phyloP scores from a whole-genome alignment of 2,113 vertebrate genomes.

The Cottus gobio region DNA sequence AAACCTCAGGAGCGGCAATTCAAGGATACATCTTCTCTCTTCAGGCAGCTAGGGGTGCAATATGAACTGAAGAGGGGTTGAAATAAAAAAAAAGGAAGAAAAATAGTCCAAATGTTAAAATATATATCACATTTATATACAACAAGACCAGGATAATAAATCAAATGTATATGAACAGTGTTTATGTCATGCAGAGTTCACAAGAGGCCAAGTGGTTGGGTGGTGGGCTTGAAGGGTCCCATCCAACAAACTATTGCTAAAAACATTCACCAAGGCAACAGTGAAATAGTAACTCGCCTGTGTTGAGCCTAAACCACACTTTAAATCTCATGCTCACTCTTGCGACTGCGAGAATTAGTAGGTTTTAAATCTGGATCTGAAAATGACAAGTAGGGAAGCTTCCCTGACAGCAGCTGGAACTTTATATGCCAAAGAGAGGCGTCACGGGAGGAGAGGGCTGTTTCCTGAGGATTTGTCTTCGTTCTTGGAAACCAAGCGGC shows the following conservation, averaged over 20 bases:
- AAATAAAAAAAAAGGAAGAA: background rate
- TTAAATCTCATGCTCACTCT: constrained; percentile 6
- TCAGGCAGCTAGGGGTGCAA: background rate
- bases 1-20: background rate
- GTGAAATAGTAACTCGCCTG: background rate
- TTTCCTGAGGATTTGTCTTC: constrained; percentile 18
- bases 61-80: too few relatives aligned
- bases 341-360: constrained; percentile 21
- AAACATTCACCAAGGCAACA: background rate
- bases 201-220: too few relatives aligned
- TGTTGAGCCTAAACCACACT: constrained; percentile 6
- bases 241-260: background rate
- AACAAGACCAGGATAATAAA: too few relatives aligned
- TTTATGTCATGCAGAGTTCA: too few relatives aligned
- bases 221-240: background rate
- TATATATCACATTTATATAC: too few relatives aligned
- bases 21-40: too few relatives aligned
- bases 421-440: constrained; percentile 4
- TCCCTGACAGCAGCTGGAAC: constrained; percentile 23
- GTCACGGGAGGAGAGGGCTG: background rate
- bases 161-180: too few relatives aligned
- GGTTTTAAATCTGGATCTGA: constrained; percentile 39
- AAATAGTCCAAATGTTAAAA: background rate
- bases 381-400: constrained; percentile 27
- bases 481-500: constrained; percentile 9